Conservation (phyloP, 2,888 invertebrate genomes). For the Anorthoa munda region DNA sequence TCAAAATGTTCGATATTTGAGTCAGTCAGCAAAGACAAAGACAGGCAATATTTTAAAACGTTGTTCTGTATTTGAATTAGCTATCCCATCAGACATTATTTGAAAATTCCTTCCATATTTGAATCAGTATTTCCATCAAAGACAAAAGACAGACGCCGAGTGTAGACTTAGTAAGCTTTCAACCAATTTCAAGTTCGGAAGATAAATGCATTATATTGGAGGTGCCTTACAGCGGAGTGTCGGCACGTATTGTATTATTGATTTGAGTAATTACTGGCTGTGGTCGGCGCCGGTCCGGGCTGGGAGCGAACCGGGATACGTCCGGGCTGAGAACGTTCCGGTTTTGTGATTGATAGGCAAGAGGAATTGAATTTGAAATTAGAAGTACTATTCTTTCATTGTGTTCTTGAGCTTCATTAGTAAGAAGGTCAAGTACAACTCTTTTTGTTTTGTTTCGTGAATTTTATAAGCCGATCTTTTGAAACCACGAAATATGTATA, state of each 20-base stretch:
- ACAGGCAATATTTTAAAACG: neutral
- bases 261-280: slow-evolving; percentile 54
- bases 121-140: neutral
- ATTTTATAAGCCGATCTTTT: neutral
- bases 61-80: neutral
- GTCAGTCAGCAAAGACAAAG: neutral
- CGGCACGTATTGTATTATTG: slow-evolving; percentile 58
- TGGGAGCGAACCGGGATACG: slow-evolving; percentile 29
- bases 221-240: slow-evolving; percentile 28
- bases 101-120: neutral
- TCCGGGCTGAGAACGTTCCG: slow-evolving; percentile 28
- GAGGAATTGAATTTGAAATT: slow-evolving; percentile 9
- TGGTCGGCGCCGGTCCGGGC: slow-evolving; percentile 18
- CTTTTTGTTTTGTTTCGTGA: neutral
- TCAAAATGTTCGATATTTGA: neutral
- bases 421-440: neutral
- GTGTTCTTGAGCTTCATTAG: neutral
- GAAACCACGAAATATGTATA: neutral
- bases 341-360: slow-evolving; percentile 44
- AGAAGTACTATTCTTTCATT: neutral
- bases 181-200: slow-evolving; percentile 32
- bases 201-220: slow-evolving; percentile 38
- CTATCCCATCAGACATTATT: neutral
- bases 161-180: slow-evolving; percentile 6
- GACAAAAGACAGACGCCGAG: slow-evolving; percentile 2